These are phyloP conservation scores for Eurystomus gularis DNA, from an alignment of 2,113 vertebrate species.

Conservation along the genomic window DNA sequence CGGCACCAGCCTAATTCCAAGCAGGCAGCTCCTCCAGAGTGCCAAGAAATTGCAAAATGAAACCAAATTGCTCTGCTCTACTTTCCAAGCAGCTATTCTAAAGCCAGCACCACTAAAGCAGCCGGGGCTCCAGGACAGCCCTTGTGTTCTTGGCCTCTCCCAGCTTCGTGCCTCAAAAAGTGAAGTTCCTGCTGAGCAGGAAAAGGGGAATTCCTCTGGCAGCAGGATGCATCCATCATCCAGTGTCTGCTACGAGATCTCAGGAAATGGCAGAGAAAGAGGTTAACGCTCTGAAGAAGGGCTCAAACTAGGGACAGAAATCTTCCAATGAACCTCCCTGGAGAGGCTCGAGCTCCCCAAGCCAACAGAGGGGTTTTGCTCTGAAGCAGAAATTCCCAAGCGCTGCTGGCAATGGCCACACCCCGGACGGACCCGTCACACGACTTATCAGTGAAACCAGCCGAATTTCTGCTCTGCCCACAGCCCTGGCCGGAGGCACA, in stretches of 20 bases:
- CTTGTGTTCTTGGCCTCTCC: background rate
- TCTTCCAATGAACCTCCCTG: background rate
- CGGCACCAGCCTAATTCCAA: background rate
- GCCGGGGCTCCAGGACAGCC: background rate
- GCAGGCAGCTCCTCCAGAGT: background rate
- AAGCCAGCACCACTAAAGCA: background rate
- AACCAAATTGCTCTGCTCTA: background rate
- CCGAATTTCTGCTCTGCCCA: background rate
- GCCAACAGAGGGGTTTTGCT: constrained; percentile 5
- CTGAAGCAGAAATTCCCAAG: background rate
- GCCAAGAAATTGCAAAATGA: background rate
- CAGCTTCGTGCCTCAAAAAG: background rate
- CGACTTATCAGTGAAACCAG: background rate
- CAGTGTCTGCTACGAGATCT: background rate
- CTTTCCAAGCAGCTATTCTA: background rate
- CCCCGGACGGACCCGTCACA: background rate
- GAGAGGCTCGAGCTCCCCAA: background rate
- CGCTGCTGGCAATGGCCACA: background rate
- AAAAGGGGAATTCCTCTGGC: constrained; percentile 36
- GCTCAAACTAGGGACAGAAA: background rate
- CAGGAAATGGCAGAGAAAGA: background rate
- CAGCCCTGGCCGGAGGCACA: background rate
- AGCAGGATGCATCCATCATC: constrained; percentile 12
- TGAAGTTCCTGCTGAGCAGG: constrained; percentile 24
- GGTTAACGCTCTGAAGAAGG: background rate